A percentile compares a stretch with the other conserved stretches of the same genome.
phyloP scores from a whole-genome alignment of 2,888 invertebrate species.

The Erebia ligea region DNA sequence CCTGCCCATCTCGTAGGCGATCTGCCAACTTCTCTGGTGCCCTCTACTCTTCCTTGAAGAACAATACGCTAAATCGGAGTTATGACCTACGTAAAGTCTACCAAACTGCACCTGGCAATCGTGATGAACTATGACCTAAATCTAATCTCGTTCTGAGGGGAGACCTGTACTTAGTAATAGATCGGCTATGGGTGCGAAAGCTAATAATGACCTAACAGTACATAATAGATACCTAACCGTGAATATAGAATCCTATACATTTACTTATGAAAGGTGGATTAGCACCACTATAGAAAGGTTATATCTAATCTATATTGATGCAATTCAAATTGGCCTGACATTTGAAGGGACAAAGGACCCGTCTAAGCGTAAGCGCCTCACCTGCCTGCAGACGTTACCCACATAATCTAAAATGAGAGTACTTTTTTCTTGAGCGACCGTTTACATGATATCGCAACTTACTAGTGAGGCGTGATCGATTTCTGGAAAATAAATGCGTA shows the following conservation, averaged over 20 bases:
- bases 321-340: slow-evolving; percentile 34
- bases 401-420: slow-evolving; percentile 23
- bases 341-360: slow-evolving; percentile 37
- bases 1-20: too few relatives aligned
- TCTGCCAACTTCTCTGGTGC: too few relatives aligned
- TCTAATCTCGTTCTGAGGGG: too few relatives aligned
- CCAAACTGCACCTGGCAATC: too few relatives aligned
- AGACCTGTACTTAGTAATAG: too few relatives aligned
- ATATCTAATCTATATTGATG: slow-evolving; percentile 29
- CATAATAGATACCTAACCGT: not conserved
- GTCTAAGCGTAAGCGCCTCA: slow-evolving; percentile 25
- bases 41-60: too few relatives aligned
- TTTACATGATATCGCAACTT: slow-evolving; percentile 10
- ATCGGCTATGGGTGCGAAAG: too few relatives aligned
- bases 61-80: too few relatives aligned
- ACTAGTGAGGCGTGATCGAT: not conserved
- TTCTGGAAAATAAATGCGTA: too few relatives aligned
- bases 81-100: too few relatives aligned
- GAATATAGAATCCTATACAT: not conserved
- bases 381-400: slow-evolving; percentile 35
- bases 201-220: too few relatives aligned
- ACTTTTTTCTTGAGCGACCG: slow-evolving; percentile 19
- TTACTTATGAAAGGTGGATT: not conserved
- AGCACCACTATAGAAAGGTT: not conserved
- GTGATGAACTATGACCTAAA: too few relatives aligned